Conservation (phyloP, 2,113 vertebrate genomes). For the Syngnathus typhle region DNA sequence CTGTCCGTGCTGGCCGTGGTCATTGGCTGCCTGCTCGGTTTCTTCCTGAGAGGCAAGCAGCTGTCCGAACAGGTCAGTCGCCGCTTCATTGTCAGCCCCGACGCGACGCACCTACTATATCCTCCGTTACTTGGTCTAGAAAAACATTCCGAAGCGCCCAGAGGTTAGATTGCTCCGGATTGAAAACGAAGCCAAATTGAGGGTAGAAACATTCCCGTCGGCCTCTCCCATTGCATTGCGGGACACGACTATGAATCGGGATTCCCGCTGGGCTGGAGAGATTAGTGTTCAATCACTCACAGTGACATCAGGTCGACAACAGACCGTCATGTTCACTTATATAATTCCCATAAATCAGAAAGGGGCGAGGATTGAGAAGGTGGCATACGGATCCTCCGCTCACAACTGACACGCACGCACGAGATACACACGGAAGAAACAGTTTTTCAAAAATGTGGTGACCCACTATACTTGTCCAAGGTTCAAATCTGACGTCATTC, state of each 20-base stretch:
- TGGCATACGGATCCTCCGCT: too few species aligned
- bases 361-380: neutral
- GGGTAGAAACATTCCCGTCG: neutral
- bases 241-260: slow-evolving; percentile 10
- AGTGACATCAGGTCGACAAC: slow-evolving; percentile 32
- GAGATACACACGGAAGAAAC: too few species aligned
- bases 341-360: slow-evolving; percentile 31
- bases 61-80: slow-evolving; percentile 91
- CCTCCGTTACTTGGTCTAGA: too few species aligned
- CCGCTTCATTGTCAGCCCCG: neutral
- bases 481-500: too few species aligned
- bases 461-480: too few species aligned
- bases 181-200: neutral
- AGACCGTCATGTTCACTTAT: slow-evolving; percentile 33
- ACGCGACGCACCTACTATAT: too few species aligned
- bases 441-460: too few species aligned
- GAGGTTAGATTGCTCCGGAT: neutral
- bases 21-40: slow-evolving; percentile 92
- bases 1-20: slow-evolving; percentile 92
- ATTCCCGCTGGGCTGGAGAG: slow-evolving; percentile 22
- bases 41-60: slow-evolving; percentile 86
- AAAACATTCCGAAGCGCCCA: too few species aligned
- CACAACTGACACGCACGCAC: too few species aligned
- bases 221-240: neutral
- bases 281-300: slow-evolving; percentile 47